Evolutionary conservation across 2,888 invertebrate species (phyloP), one percentile per base, ranked within the genome.

Genomic region (Zhuqinia jingwanae): DNA sequence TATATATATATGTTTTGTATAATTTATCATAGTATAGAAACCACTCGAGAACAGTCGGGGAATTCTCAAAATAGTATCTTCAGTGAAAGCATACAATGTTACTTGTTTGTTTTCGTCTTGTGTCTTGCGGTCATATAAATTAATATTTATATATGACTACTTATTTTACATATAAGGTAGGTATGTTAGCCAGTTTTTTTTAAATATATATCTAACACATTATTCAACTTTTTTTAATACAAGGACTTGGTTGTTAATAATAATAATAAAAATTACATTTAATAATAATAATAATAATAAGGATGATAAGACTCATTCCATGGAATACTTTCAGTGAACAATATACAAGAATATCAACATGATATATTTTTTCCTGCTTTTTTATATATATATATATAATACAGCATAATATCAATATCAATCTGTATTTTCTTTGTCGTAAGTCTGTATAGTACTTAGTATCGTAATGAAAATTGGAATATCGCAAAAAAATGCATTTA

Each of bases 61-160:
- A n/a, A n/a, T n/a, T 45, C 60, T 42, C 58, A 60, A 20, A 78
- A 63, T 68, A 68, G 80, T 68, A 68, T 80, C 80, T 25, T 68
- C 25, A 68, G 80, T 81, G 81, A 81, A 81, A 81, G 81, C 81
- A 81, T 81, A 58, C 17, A 81, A 81, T 81, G 73, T 81, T 70
- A 81, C 73, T 73, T 70, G 80, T 70, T 60, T 73, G 47, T 47
- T 81, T 81, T 45, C 56, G 73, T 81, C 58, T 73, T 60, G 73
- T 81, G 60, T 56, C 22, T 22, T 81, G 58, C 36, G 20, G 42
- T 68, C 45, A 20, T 60, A 30, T n/a, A 25, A 25, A 58, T 58
- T 25, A 15, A 22, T 22, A 58, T 2, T 27, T 13, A n/a, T n/a
- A 13, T 58, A 27, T 60, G 58, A 53, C 53, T 53, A 70, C 22